These are phyloP conservation scores for Macaca fascicularis DNA, from an alignment of 2,113 vertebrate genomes.

Conservation along the genomic window T2T-MFA8v1.1 NC_088391.1:9638501-9639000, in stretches of 20 bases:
- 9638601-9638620: not conserved
- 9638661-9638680: not conserved
- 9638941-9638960: not conserved
- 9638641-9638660: not conserved
- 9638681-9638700: not conserved
- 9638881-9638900: not conserved
- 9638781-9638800: not conserved
- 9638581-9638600: not conserved
- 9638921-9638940: not conserved
- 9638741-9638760: not conserved
- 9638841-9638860: not conserved
- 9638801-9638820: constrained; percentile 11
- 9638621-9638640: not conserved
- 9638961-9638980: not conserved
- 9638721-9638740: not conserved
- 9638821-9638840: not conserved
- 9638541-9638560: too few relatives aligned
- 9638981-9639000: not conserved
- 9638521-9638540: not conserved
- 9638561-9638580: not conserved
- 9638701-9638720: not conserved
- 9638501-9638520: not conserved
- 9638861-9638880: not conserved
- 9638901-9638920: not conserved
- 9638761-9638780: not conserved